Evolutionary conservation across 2,888 invertebrate genomes (phyloP).

Genomic region (Drosophila diplacantha): DNA sequence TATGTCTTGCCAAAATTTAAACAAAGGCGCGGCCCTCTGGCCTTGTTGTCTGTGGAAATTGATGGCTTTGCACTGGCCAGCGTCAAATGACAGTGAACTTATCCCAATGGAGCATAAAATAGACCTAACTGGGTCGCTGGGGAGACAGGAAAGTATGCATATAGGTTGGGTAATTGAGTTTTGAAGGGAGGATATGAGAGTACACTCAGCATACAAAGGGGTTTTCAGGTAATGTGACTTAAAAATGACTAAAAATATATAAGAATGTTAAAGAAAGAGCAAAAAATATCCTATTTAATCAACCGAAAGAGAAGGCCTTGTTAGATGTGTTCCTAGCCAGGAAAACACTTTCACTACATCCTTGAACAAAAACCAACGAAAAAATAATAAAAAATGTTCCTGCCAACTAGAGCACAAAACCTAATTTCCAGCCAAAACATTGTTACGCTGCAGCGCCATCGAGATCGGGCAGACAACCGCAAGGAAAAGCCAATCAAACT

Average conservation of each 20-base stretch:
- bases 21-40: constrained; percentile 53
- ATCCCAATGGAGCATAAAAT: constrained; percentile 18
- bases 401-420: constrained; percentile 66
- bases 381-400: constrained; percentile 38
- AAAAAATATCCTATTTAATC: neutral
- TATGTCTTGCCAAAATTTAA: constrained; percentile 67
- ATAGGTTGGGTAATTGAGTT: neutral
- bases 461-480: constrained; percentile 54
- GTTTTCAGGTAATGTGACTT: neutral
- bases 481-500: constrained; percentile 67
- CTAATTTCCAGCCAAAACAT: constrained; percentile 62
- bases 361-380: neutral
- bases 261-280: no score
- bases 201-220: neutral
- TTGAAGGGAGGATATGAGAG: neutral
- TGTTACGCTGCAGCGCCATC: constrained; percentile 52
- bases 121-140: constrained; percentile 28
- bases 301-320: neutral
- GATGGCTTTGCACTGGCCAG: constrained; percentile 37
- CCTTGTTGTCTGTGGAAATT: constrained; percentile 35
- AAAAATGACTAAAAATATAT: neutral
- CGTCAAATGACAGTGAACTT: constrained; percentile 50
- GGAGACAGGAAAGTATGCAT: neutral
- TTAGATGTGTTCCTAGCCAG: neutral
- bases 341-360: constrained; percentile 34